These are phyloP conservation scores for Phaonia tiefii DNA, from an alignment of 2,888 invertebrate species.

Conservation along the genomic window DNA sequence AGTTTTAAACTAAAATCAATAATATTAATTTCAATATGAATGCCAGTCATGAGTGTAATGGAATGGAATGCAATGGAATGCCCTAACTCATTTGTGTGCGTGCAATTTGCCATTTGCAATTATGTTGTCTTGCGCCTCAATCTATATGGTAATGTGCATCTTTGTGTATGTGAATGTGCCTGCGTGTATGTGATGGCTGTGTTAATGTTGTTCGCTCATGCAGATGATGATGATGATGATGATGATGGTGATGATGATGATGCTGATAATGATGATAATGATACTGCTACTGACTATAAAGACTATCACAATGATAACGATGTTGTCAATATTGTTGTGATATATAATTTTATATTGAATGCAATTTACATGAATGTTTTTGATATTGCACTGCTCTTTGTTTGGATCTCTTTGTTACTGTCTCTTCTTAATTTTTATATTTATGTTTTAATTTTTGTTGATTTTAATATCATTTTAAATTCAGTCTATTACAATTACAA, in stretches of 20 bases:
- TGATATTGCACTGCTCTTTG: constrained; percentile 36
- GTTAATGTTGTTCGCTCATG: not conserved
- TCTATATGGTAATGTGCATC: not conserved
- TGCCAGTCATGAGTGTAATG: too few relatives aligned
- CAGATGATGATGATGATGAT: not conserved
- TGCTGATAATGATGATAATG: not conserved
- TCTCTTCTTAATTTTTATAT: not conserved
- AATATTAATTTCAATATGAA: too few relatives aligned
- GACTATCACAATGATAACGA: too few relatives aligned
- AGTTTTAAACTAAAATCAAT: too few relatives aligned
- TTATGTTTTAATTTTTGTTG: not conserved
- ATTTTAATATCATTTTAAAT: not conserved
- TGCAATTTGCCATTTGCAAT: not conserved
- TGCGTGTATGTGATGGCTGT: constrained; percentile 36
- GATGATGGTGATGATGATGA: not conserved
- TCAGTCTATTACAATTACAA: not conserved
- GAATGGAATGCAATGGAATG: not conserved
- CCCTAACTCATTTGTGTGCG: not conserved
- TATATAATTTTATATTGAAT: constrained; percentile 48
- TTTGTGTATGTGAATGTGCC: constrained; percentile 16
- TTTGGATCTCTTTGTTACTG: not conserved
- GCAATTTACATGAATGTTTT: constrained; percentile 60
- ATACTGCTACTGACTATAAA: too few relatives aligned
- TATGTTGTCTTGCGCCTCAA: not conserved
- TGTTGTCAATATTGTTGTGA: not conserved